Percentiles rank a stretch among this genome's conserved stretches.
phyloP scores from a whole-genome alignment of 2,113 vertebrate genomes.

The Aldabrachelys gigantea region DNA sequence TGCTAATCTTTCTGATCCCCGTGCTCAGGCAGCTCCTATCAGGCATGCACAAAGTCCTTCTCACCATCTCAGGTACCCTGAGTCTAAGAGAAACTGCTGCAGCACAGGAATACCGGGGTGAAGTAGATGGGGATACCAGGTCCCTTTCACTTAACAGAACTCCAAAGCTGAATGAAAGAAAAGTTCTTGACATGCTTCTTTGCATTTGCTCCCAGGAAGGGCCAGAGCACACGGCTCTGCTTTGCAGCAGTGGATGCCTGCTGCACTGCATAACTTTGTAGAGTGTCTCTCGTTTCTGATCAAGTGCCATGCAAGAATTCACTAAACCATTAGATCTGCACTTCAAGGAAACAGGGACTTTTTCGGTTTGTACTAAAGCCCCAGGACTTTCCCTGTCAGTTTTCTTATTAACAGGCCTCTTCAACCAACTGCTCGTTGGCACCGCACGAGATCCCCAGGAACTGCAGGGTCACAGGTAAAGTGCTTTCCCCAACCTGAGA shows the following conservation, averaged over 20 bases:
- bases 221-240: neutral
- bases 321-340: neutral
- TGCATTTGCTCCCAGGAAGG: neutral
- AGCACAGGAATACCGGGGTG: neutral
- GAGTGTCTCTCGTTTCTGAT: fast-evolving
- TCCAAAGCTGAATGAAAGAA: neutral
- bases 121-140: neutral
- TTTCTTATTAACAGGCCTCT: neutral
- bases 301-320: neutral
- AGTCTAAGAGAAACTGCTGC: neutral
- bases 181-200: neutral
- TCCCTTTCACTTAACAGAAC: neutral
- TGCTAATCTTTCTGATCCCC: slow-evolving; percentile 19
- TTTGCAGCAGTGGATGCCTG: fast-evolving
- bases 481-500: fast-evolving
- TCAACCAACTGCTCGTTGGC: neutral
- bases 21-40: neutral
- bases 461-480: neutral
- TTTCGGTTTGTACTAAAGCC: neutral
- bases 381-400: neutral
- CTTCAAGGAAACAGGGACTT: neutral
- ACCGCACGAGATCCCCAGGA: neutral
- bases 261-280: neutral
- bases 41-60: neutral
- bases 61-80: neutral